Evolutionary conservation across 1,140 invertebrate species (phyloP).

Genomic region (Oedothorax gibbosus): DNA sequence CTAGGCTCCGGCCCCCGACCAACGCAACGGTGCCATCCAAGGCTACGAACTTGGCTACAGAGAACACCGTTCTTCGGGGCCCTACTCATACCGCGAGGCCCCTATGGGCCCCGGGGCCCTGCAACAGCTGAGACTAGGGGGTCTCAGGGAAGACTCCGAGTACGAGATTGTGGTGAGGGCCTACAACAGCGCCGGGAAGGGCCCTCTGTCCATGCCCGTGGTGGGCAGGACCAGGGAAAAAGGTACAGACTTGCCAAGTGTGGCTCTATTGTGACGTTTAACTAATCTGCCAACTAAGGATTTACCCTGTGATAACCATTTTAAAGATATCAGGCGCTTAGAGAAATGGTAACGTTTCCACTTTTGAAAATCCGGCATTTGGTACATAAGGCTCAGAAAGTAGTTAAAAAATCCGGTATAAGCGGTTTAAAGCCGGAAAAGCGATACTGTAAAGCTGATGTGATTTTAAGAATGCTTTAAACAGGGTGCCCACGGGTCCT

Average conservation of each 20-base stretch:
- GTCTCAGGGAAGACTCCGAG: constrained; percentile 61
- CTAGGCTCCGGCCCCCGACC: constrained; percentile 81
- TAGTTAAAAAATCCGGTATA: too few species aligned
- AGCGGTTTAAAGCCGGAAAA: too few species aligned
- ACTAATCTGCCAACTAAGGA: too few species aligned
- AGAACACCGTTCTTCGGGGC: constrained; percentile 27
- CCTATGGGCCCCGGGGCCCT: constrained; percentile 20
- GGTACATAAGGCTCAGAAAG: too few species aligned
- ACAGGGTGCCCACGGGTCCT: too few species aligned
- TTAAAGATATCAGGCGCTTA: too few species aligned
- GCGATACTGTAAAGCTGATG: too few species aligned
- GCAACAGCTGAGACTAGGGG: constrained; percentile 62
- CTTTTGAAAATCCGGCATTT: too few species aligned
- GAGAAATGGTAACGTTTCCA: too few species aligned
- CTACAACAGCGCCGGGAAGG: constrained; percentile 63
- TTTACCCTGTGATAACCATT: too few species aligned
- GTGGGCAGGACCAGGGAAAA: constrained; percentile 75
- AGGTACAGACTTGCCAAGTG: not conserved
- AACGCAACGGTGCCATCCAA: constrained; percentile 93
- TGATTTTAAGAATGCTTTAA: too few species aligned
- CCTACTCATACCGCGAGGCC: constrained; percentile 50
- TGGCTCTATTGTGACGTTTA: not conserved
- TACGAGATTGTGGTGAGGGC: constrained; percentile 64
- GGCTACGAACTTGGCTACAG: constrained; percentile 74
- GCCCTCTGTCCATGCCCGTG: constrained; percentile 76